Percentiles rank a stretch among this genome's conserved stretches.
phyloP scores from a whole-genome alignment of 2,797 vertebrate species.

The Falco peregrinus region DNA sequence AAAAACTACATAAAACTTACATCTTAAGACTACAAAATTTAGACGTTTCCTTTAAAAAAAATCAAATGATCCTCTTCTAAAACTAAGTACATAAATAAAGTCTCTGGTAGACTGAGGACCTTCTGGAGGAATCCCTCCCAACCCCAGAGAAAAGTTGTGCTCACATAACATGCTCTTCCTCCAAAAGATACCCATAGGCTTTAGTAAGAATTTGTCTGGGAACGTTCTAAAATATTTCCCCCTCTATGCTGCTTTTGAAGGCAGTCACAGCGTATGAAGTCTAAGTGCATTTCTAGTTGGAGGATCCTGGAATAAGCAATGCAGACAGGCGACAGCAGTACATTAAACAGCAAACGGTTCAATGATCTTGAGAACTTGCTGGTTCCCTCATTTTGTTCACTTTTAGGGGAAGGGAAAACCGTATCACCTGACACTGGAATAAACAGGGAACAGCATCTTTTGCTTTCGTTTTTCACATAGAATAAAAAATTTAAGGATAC shows the following conservation, averaged over 20 bases:
- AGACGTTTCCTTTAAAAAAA: background rate
- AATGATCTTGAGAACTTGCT: background rate
- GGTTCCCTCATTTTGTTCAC: background rate
- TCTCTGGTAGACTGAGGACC: background rate
- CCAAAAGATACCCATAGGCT: background rate
- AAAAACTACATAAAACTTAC: background rate
- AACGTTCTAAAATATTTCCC: background rate
- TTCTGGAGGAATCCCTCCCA: background rate
- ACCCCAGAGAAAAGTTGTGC: background rate
- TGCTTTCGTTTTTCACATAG: background rate
- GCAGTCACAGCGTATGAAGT: background rate
- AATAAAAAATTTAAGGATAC: background rate
- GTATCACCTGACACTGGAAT: background rate
- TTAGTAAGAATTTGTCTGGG: background rate
- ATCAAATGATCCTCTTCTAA: background rate
- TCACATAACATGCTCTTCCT: background rate
- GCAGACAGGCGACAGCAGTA: background rate
- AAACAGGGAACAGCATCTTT: background rate
- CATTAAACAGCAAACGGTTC: background rate
- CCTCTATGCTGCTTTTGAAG: background rate
- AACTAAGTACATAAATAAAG: background rate
- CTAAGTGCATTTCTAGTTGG: background rate
- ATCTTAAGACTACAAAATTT: background rate
- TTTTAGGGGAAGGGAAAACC: background rate
- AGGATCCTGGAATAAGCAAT: background rate